Base-by-base conservation (phyloP, 53 echinoderm and acorn worm genomes). In the Luidia sarsii region DNA sequence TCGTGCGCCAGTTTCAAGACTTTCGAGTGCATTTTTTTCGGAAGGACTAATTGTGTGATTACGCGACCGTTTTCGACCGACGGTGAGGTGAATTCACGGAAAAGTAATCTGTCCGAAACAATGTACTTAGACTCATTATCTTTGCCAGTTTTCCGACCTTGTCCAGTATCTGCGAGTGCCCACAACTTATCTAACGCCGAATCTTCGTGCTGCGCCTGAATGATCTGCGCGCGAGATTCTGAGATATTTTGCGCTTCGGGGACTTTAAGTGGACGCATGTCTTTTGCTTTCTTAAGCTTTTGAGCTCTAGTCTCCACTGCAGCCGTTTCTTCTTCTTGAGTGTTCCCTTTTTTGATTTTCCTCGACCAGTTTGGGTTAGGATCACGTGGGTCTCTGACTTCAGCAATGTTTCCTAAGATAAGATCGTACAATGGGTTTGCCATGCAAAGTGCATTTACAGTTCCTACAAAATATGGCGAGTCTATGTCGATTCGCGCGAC, bases 1-100 rank as follows among this genome's bases (percentile, higher is more conserved):
- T 81, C 84, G 37, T 73, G 73, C 1, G 73, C 84, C 1, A 84
- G 36, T 50, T 24, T 33, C 10, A 85, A 71, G 0, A 85, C 85
- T 48, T 74, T 59, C n/a, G 46, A 3, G 34, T 64, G 28, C 2
- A 55, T 32, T 27, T 6, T 18, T 20, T 59, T 50, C 15, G 84
- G 84, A 0, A 84, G 48, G 30, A 84, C 30, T 23, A 84, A 33
- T 27, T 84, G 84, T 1, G 16, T 33, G 39, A 84, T 7, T 23
- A n/a, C n/a, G 14, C 49, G 53, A 3, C 83, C 59, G 15, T 52
- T 52, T 7, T 52, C 53, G 18, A 14, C 15, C 22, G 53, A 10
- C 3, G 53, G 53, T 10, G 82, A 72, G 25, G 25, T 13, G 28
- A 67, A 67, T 27, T 67, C 68, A 15, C 45, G 45, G 46, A 46